Evolutionary conservation across 1,140 invertebrate species (phyloP), one percentile per base, ranked within the genome.

Genomic region (Camponotus floridanus): DNA sequence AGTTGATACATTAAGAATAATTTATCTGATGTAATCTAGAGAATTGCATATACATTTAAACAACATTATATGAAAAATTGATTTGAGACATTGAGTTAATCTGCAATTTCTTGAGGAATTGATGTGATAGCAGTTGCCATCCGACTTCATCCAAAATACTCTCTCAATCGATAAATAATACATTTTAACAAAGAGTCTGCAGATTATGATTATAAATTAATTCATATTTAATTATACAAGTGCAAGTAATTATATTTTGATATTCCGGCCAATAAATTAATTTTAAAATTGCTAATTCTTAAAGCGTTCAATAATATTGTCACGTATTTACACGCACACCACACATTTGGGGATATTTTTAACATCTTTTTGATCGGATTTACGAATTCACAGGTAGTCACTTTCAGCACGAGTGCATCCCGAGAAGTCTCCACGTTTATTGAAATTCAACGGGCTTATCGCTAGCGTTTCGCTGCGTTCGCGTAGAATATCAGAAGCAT

Each of bases 121-220:
- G 74, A 87, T 39, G 51, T 62, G 65, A 73, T 59, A 73, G 68
- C 39, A 45, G 76, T 67, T 11, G 48, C 59, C 18, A 33, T 48
- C 42, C 39, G 61, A 31, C 59, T 68, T 68, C 18, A n/a, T n/a
- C 7, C 31, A 79, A 74, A 71, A 79, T 48, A 62, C 59, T 61
- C 11, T 64, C 6, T 61, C 33, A 64, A 45, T 67, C 31, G 31
- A 74, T 8, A 21, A 9, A 61, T 59, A 67, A 81, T 39, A 11
- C n/a, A 70, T 61, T 42, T 15, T 21, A 11, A 62, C 36, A 36
- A 18, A 21, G 39, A 45, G 13, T 15, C 18, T 62, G 9, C 21
- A 26, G 21, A 68, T 55, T n/a, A 51, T 33, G 21, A 39, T 2
- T 31, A 79, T 0, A 48, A 13, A 31, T 51, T 45, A 13, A 76